phyloP scores from a whole-genome alignment of 2,888 invertebrate species.

The Pristionchus exspectatus region DNA sequence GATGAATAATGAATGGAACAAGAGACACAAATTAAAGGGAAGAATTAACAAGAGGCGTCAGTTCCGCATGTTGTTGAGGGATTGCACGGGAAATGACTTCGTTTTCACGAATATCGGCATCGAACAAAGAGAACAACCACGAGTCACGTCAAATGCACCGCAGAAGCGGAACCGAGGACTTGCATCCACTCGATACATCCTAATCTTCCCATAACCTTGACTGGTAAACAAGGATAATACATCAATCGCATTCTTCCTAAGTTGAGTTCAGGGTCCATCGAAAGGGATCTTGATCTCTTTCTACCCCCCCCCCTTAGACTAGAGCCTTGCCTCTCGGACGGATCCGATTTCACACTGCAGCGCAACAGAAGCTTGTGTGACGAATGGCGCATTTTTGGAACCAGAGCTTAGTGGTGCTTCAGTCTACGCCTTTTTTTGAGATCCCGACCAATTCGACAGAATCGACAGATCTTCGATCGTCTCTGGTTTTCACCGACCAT shows the following conservation, averaged over 20 bases:
- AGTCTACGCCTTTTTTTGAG: no score
- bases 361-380: background rate
- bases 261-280: background rate
- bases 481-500: background rate
- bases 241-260: background rate
- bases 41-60: background rate
- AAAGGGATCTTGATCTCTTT: background rate
- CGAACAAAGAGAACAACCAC: background rate
- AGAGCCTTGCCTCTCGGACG: background rate
- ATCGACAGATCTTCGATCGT: background rate
- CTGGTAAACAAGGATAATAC: background rate
- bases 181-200: background rate
- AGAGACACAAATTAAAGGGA: background rate
- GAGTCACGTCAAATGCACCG: background rate
- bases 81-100: background rate
- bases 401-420: background rate
- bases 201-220: background rate
- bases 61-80: background rate
- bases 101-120: background rate
- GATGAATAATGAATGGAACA: background rate
- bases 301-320: background rate
- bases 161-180: background rate
- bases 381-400: background rate
- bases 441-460: no score
- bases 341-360: background rate